Conservation (phyloP, 2,113 vertebrate species). For the Promerops cafer region DNA sequence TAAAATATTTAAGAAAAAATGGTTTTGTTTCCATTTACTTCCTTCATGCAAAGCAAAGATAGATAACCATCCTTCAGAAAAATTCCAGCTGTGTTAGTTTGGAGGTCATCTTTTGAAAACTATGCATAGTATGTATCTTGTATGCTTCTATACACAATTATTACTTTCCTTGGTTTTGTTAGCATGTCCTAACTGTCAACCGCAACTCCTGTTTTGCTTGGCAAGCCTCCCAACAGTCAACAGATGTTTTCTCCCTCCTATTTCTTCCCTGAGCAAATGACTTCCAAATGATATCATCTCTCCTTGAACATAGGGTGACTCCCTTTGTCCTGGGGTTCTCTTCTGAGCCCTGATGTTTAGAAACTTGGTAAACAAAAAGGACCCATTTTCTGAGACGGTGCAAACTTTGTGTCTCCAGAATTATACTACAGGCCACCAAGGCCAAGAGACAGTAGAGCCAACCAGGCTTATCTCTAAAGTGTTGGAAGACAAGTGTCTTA, state of each 20-base stretch:
- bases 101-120: not conserved
- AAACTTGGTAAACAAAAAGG: not conserved
- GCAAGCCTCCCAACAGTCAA: not conserved
- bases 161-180: conserved; percentile 24
- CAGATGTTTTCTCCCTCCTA: conserved; percentile 28
- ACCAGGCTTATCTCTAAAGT: not conserved
- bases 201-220: conserved; percentile 13
- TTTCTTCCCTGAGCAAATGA: not conserved
- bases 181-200: conserved; percentile 2
- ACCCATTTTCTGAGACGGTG: not conserved
- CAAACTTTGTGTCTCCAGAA: not conserved
- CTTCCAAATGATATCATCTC: conserved; percentile 1
- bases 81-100: not conserved
- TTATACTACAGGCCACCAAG: not conserved
- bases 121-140: not conserved
- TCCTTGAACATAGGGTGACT: not conserved
- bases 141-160: not conserved
- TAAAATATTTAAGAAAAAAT: not conserved
- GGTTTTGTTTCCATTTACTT: not conserved
- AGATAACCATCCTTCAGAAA: not conserved
- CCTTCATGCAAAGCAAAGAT: not conserved
- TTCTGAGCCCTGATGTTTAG: not conserved
- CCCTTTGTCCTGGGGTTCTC: not conserved
- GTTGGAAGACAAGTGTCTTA: not conserved
- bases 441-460: not conserved